Evolutionary conservation across 2,113 vertebrate genomes (phyloP).

Genomic region (Cairina moschata): DNA sequence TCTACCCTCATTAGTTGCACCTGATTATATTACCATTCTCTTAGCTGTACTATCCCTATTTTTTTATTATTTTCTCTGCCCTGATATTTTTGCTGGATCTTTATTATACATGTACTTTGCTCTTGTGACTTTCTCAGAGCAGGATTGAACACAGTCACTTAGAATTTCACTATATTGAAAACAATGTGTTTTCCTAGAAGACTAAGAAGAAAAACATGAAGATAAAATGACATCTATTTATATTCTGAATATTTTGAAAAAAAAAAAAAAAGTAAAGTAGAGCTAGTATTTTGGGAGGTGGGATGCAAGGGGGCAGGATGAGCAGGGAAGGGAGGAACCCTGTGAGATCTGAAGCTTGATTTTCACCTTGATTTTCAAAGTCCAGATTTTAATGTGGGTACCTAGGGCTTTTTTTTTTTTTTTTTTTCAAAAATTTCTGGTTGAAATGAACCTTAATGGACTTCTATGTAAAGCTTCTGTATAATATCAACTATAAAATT

Average conservation of each 20-base stretch:
- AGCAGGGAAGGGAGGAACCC: neutral
- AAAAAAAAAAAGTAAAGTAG: neutral
- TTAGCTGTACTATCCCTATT: neutral
- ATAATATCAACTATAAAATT: slow-evolving; percentile 49
- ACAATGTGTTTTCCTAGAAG: neutral
- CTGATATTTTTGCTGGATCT: neutral
- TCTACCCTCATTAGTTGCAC: neutral
- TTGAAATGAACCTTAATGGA: slow-evolving; percentile 21
- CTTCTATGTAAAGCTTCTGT: slow-evolving; percentile 11
- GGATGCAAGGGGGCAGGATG: neutral
- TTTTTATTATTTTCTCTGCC: neutral
- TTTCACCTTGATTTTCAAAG: neutral
- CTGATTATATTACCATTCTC: neutral
- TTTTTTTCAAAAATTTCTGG: neutral
- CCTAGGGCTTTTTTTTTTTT: neutral
- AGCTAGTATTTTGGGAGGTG: neutral
- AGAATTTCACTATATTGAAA: neutral
- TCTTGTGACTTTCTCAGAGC: neutral
- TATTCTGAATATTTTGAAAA: neutral
- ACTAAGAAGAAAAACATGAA: neutral
- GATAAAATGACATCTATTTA: neutral
- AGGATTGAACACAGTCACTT: neutral
- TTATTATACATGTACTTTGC: neutral
- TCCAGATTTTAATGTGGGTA: neutral
- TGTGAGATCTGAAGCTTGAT: neutral